Percentiles rank a stretch among this genome's conserved stretches.
These are phyloP conservation scores for Dicrostonyx torquatus DNA, from an alignment of 2,797 vertebrate genomes.

Conservation along the genomic window DNA sequence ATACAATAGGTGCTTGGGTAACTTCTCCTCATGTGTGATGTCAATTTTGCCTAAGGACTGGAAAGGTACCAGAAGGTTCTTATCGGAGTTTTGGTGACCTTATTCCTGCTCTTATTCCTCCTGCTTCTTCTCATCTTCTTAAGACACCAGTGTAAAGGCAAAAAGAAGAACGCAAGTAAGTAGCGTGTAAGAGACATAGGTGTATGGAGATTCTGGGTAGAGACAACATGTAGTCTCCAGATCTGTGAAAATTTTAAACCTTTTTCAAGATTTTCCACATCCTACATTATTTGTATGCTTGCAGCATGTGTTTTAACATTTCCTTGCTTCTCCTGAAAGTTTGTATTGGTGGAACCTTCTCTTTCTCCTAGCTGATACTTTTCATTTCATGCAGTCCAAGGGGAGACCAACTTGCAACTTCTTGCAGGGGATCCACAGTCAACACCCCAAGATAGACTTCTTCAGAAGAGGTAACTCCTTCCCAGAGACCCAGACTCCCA, in stretches of 20 bases:
- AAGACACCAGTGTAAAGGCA: background rate
- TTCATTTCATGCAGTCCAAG: background rate
- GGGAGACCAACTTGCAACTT: accelerated
- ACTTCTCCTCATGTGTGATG: background rate
- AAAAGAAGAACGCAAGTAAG: background rate
- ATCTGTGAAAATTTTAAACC: no score
- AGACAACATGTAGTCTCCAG: background rate
- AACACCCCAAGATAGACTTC: background rate
- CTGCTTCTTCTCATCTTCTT: background rate
- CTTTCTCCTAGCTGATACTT: background rate
- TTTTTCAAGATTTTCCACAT: background rate
- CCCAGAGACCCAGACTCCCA: accelerated
- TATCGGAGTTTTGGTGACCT: background rate
- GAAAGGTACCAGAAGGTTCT: background rate
- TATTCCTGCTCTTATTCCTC: background rate
- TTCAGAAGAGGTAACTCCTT: background rate
- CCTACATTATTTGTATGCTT: background rate
- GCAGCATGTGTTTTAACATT: accelerated
- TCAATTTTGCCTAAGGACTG: background rate
- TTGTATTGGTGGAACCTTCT: accelerated
- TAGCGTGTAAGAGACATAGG: no score
- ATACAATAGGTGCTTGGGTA: background rate
- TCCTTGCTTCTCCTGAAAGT: background rate
- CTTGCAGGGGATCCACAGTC: background rate
- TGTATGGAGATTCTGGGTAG: background rate